Evolutionary conservation across 2,113 vertebrate species (phyloP), one percentile per base, ranked within the genome.

Genomic region (Lophius piscatorius): DNA sequence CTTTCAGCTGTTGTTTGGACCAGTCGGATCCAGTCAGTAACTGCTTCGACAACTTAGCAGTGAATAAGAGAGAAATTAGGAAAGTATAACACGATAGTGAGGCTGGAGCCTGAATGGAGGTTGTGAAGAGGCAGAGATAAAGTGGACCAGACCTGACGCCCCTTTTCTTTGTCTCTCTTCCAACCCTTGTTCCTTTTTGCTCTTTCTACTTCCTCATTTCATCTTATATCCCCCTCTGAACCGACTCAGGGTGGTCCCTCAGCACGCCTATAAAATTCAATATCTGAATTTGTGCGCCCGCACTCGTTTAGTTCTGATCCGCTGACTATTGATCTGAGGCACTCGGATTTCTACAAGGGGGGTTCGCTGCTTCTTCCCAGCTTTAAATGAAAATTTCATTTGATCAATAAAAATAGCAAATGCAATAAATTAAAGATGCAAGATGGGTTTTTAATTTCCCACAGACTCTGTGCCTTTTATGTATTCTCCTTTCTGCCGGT

Each of bases 221-320:
- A 68, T 59, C 63, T 49, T 65, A 60, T 72, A 72, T 60, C 62
- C 74, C 74, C 63, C 42, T 80, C 55, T 74, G 40, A 76, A 83
- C 51, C 67, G 62, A 63, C 70, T 70, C 65, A 61, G 18, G 61
- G 52, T 41, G 8, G 55, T 72, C 54, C 64, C 70, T 57, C 42
- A 17, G 49, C 60, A 26, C 48, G 33, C 66, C 56, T 51, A 14
- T 35, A 33, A 73, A 76, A 74, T 78, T 81, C 83, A 2, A 80
- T 87, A 82, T 84, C 78, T 82, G 78, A 84, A 81, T 80, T 91
- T 87, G 80, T 90, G 91, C 87, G 55, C 76, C 89, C 91, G 88
- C 86, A 70, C 76, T 87, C 82, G 65, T 91, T 93, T 91, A 88
- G 90, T 90, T 93, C 91, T 85, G 90, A 94, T 93, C 90, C 87